Percentiles rank a stretch among this genome's conserved stretches.
Evolutionary conservation across 2,888 invertebrate genomes (phyloP).

Genomic region (Rhopalosiphum nymphaeae): DNA sequence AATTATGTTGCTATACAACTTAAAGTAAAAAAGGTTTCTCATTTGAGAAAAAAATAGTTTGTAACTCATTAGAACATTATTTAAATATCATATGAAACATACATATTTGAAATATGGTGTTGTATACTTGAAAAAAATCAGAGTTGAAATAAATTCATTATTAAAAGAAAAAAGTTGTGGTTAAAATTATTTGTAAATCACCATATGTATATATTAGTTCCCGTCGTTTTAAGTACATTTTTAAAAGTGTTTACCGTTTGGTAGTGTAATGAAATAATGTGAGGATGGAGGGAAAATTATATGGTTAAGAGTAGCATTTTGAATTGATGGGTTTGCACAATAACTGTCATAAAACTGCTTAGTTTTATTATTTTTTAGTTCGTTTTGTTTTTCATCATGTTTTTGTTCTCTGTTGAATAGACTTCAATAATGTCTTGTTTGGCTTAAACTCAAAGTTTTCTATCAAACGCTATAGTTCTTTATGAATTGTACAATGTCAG

Average conservation of each 20-base stretch:
- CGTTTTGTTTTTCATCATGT: not conserved
- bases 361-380: not conserved
- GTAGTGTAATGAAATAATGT: not conserved
- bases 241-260: not conserved
- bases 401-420: not conserved
- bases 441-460: not conserved
- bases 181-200: not conserved
- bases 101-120: not conserved
- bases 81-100: not conserved
- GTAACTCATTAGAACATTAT: not conserved
- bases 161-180: not conserved
- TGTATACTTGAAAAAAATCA: not conserved
- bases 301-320: not conserved
- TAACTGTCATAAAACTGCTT: not conserved
- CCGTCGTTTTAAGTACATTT: not conserved
- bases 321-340: not conserved
- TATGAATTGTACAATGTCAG: not conserved
- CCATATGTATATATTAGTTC: not conserved
- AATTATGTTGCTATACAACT: not conserved
- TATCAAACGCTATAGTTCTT: not conserved
- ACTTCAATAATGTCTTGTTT: not conserved
- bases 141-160: not conserved
- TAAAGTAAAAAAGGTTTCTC: not conserved
- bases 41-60: not conserved
- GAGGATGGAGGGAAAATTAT: not conserved